A percentile compares a stretch with the other conserved stretches of the same genome.
phyloP scores from a whole-genome alignment of 2,113 vertebrate species.

The Ceratotherium simum region DNA sequence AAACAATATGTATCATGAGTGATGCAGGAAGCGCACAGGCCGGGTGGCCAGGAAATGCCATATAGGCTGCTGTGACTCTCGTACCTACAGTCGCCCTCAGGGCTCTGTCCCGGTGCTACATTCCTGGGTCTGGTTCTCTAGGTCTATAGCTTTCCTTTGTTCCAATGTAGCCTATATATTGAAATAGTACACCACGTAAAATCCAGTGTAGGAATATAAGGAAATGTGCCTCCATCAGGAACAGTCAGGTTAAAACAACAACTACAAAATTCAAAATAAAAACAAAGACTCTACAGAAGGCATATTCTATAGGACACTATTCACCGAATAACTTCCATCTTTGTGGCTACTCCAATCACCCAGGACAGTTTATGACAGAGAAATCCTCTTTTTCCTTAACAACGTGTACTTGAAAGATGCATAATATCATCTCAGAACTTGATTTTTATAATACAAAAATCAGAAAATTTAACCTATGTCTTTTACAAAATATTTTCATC shows the following conservation, averaged over 20 bases:
- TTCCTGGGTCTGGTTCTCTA: not conserved
- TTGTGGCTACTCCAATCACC: not conserved
- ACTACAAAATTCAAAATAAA: not conserved
- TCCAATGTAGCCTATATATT: not conserved
- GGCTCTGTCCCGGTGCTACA: not conserved
- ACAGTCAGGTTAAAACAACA: not conserved
- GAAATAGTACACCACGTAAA: not conserved
- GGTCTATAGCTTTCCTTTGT: not conserved
- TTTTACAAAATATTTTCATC: not conserved
- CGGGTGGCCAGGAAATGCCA: accelerated
- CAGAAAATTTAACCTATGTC: not conserved
- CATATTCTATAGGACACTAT: not conserved
- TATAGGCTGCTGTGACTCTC: accelerated
- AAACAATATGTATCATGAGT: not conserved
- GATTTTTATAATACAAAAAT: not conserved
- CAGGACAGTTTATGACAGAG: not conserved
- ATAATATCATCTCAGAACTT: not conserved
- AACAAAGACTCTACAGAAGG: not conserved
- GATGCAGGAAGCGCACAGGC: accelerated
- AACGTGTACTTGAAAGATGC: not conserved
- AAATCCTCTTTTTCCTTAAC: not conserved
- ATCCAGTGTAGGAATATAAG: not conserved
- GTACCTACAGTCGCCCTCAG: accelerated
- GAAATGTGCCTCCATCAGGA: not conserved
- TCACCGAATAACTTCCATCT: not conserved